Base-by-base conservation (phyloP, 2,113 vertebrate genomes). In the Rhodinocichla rosea region DNA sequence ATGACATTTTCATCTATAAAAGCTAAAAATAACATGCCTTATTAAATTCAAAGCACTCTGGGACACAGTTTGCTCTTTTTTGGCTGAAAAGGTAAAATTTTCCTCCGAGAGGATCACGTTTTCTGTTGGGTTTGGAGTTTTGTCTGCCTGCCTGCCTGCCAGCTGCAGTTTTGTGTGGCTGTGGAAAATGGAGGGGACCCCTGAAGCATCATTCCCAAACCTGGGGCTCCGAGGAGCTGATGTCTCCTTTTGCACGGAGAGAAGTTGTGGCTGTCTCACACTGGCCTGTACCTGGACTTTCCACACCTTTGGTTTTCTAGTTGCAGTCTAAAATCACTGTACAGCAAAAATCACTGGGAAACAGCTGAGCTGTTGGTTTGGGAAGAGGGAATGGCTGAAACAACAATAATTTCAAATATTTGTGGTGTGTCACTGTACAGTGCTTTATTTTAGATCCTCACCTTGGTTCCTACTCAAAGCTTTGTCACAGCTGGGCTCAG, bases 1-100 rank as follows among this genome's bases (percentile, higher is more conserved):
- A 87, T 89, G 95, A 65, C 87, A 91, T 94, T 95, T 94, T 95
- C 87, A 83, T 87, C 67, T 91, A 92, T 94, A 95, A 92, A 94
- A 90, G 64, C 77, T 94, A 93, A 97, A 96, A 97, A 96, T 94
- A 95, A 75, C 83, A 89, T 1, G 52, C 52, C 80, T 90, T 79
- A 67, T 94, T 90, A 92, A 92, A 65, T 67, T 93, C 90, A 91
- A 70, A 89, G 94, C 78, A 63, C 82, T 79, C 65, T 85, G 71
- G 87, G 93, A 91, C 82, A 42, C 40, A 50, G 60, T 82, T 92
- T 89, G 57, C 44, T 45, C 80, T 49, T 81, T 87, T 64, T 95
- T 96, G 90, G 63, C 82, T 85, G 67, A 80, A 81, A 86, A 90
- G 78, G 75, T 65, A 59, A 50, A 11, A 6, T 55, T 95, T 91